Conservation (phyloP, 2,888 invertebrate species). For the Cremastinae sp. region DNA sequence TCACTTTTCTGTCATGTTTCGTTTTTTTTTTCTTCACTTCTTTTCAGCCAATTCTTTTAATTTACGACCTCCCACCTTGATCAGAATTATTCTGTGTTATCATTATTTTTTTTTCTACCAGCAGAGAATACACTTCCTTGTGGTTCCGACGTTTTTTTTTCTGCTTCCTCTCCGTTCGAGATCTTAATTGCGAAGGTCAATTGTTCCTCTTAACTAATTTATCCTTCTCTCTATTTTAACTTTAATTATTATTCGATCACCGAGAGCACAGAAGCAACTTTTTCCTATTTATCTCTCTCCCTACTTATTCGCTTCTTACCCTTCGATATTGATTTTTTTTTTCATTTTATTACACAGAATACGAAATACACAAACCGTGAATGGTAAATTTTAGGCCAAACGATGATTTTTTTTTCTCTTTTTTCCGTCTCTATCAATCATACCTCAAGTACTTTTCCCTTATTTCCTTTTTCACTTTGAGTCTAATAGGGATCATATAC, state of each 20-base stretch:
- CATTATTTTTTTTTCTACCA: neutral
- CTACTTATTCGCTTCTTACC: conserved; percentile 7
- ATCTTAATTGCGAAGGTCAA: neutral
- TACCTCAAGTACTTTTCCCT: conserved; percentile 6
- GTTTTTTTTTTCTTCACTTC: too few relatives aligned
- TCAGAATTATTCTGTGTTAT: neutral
- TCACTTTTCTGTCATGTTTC: neutral
- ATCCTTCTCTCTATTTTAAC: conserved; percentile 31
- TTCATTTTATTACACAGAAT: conserved; percentile 41
- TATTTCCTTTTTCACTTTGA: neutral
- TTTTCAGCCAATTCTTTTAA: too few relatives aligned
- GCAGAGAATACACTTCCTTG: too few relatives aligned
- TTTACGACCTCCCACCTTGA: too few relatives aligned
- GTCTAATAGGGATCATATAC: conserved; percentile 34
- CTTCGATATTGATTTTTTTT: conserved; percentile 26
- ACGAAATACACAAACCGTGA: conserved; percentile 62
- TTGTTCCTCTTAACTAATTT: conserved; percentile 52
- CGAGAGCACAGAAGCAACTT: conserved; percentile 39
- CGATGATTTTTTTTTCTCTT: conserved; percentile 49
- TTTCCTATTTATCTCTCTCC: neutral
- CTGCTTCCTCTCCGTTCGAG: too few relatives aligned
- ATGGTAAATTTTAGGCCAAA: conserved; percentile 65
- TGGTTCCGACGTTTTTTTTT: too few relatives aligned
- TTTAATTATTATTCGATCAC: conserved; percentile 29
- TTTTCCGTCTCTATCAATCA: conserved; percentile 20